phyloP scores from a whole-genome alignment of 2,113 vertebrate genomes.

The Alethe diademata region DNA sequence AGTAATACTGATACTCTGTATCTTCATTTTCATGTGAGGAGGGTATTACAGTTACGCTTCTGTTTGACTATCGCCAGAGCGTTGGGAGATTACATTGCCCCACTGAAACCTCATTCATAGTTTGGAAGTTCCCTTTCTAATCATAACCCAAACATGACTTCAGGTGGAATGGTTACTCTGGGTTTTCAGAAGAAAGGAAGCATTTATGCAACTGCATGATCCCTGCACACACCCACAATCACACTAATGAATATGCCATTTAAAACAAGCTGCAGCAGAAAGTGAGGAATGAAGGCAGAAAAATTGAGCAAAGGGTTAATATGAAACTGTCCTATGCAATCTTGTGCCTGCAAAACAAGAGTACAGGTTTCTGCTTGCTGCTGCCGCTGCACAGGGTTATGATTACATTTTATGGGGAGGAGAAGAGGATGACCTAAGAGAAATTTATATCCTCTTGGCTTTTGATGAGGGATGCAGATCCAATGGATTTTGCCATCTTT shows the following conservation, averaged over 20 bases:
- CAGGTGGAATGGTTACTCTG: not conserved
- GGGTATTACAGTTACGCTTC: not conserved
- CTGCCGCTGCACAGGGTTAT: not conserved
- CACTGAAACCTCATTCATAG: fast-evolving
- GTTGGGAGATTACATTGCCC: not conserved
- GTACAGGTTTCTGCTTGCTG: not conserved
- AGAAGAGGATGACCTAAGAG: not conserved
- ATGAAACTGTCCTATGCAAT: not conserved
- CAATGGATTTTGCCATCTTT: not conserved
- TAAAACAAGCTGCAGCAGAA: not conserved
- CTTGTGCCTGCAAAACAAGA: not conserved
- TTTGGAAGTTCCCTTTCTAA: not conserved
- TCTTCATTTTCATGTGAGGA: not conserved
- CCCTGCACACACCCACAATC: not conserved
- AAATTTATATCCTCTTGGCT: not conserved
- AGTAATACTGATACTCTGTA: not conserved
- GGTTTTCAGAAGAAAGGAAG: not conserved
- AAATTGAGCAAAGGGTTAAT: not conserved
- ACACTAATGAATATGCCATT: not conserved
- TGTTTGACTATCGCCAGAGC: not conserved
- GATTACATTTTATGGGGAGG: not conserved
- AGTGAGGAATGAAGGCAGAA: not conserved
- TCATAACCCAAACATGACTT: not conserved
- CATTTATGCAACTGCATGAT: not conserved
- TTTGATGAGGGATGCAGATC: not conserved